phyloP scores from a whole-genome alignment of 1,140 invertebrate species.

The Drosophila sp. region DNA sequence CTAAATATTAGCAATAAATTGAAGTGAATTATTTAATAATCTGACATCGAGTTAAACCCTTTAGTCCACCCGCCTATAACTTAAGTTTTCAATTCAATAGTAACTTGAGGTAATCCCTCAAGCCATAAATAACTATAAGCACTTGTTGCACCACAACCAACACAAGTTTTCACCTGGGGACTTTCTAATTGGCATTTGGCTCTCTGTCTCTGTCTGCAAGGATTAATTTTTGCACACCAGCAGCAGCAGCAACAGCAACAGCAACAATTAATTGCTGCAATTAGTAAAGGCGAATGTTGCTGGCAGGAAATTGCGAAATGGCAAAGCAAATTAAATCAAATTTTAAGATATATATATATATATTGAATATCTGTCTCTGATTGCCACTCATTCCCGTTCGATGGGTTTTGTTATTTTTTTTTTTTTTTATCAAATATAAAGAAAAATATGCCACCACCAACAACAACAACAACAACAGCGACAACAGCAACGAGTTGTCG shows the following conservation, averaged over 20 bases:
- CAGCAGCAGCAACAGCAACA: not conserved
- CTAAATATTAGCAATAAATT: too few species aligned
- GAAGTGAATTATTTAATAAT: too few species aligned
- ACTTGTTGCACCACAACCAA: conserved; percentile 22
- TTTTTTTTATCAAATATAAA: conserved; percentile 8
- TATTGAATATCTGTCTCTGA: conserved; percentile 2
- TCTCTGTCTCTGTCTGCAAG: conserved; percentile 32
- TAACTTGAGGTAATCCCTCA: too few species aligned
- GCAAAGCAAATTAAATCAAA: conserved; percentile 49
- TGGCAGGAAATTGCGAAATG: conserved; percentile 25
- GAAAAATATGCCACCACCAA: conserved; percentile 2
- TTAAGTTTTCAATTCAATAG: too few species aligned
- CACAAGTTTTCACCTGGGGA: conserved; percentile 11
- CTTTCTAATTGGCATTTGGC: conserved; percentile 47
- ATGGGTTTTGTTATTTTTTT: not conserved
- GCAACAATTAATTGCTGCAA: conserved; percentile 65
- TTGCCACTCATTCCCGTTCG: conserved; percentile 2
- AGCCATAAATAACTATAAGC: conserved; percentile 10
- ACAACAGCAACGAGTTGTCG: conserved; percentile 52
- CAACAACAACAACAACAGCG: conserved; percentile 38
- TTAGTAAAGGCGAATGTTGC: conserved; percentile 44
- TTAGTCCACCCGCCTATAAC: too few species aligned
- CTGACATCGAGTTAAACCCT: too few species aligned
- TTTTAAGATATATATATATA: not conserved
- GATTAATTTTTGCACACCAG: conserved; percentile 32